These are phyloP conservation scores for Drosophila sp. DNA, from an alignment of 1,140 invertebrate species.

Conservation along the genomic window DNA sequence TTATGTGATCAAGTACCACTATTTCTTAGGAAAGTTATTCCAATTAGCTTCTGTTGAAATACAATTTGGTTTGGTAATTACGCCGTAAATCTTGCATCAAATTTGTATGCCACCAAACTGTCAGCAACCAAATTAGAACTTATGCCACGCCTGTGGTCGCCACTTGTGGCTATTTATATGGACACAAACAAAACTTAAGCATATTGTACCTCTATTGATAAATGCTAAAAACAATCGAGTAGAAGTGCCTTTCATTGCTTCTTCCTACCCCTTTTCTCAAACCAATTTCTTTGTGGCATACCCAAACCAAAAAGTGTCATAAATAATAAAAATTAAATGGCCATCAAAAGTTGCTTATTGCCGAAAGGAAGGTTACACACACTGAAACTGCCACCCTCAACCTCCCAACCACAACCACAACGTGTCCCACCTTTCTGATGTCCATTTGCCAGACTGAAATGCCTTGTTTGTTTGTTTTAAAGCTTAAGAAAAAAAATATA, in stretches of 20 bases:
- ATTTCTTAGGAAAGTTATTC: too few relatives aligned
- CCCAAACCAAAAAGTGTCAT: slow-evolving; percentile 65
- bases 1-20: too few relatives aligned
- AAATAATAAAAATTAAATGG: slow-evolving; percentile 80
- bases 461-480: slow-evolving; percentile 75
- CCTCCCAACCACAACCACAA: slow-evolving; percentile 15
- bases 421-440: slow-evolving; percentile 66
- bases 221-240: slow-evolving; percentile 69
- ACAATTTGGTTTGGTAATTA: slow-evolving; percentile 68
- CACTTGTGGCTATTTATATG: slow-evolving; percentile 65
- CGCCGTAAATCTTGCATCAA: slow-evolving; percentile 68
- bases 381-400: slow-evolving; percentile 4
- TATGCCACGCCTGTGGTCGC: slow-evolving; percentile 51
- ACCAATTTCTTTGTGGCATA: slow-evolving; percentile 21
- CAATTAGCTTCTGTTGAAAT: slow-evolving; percentile 25
- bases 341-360: slow-evolving; percentile 68
- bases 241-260: slow-evolving; percentile 2
- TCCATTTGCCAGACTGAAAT: slow-evolving; percentile 75
- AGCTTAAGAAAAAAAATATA: slow-evolving; percentile 60
- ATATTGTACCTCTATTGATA: slow-evolving; percentile 36
- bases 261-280: slow-evolving; percentile 1
- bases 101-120: slow-evolving; percentile 65
- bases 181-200: slow-evolving; percentile 26
- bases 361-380: slow-evolving; percentile 71
- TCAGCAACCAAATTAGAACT: slow-evolving; percentile 75